A percentile compares a stretch with the other conserved stretches of the same genome.
These are phyloP conservation scores for Acheta domesticus DNA, from an alignment of 2,888 invertebrate species.

Conservation along the genomic window DNA sequence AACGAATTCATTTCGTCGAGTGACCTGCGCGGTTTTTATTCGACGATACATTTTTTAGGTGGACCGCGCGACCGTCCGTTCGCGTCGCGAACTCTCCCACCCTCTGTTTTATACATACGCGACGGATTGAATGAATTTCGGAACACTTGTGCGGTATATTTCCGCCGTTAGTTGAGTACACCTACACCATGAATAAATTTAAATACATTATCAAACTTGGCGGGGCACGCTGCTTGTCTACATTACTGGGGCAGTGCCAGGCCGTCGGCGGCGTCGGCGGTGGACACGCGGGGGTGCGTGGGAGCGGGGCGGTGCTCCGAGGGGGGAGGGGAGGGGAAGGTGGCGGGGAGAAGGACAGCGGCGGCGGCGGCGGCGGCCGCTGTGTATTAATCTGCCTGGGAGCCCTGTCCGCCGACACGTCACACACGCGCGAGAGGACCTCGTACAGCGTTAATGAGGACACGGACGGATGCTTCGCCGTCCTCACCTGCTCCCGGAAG, in stretches of 20 bases:
- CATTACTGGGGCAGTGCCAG: constrained; percentile 9
- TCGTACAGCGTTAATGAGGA: too few species aligned
- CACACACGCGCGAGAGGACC: too few species aligned
- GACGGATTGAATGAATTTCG: not conserved
- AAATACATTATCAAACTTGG: constrained; percentile 3
- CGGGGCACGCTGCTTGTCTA: not conserved
- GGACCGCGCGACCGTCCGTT: not conserved
- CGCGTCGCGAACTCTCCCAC: not conserved
- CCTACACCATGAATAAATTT: constrained; percentile 18
- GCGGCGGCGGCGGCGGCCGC: not conserved
- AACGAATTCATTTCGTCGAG: not conserved
- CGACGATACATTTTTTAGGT: not conserved
- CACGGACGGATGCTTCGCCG: too few species aligned
- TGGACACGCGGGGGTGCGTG: not conserved
- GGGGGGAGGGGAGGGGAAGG: not conserved
- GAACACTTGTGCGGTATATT: constrained; percentile 18
- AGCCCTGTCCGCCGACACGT: too few species aligned
- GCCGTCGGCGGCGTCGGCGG: not conserved
- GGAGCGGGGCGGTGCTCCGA: not conserved
- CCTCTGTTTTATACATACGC: not conserved
- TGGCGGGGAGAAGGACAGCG: not conserved
- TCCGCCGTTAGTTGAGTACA: constrained; percentile 18
- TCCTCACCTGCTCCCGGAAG: too few species aligned
- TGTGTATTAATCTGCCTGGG: not conserved
- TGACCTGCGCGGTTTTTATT: not conserved